These are phyloP conservation scores for Falco berigora DNA, from an alignment of 2,797 vertebrate species.

Conservation along the genomic window DNA sequence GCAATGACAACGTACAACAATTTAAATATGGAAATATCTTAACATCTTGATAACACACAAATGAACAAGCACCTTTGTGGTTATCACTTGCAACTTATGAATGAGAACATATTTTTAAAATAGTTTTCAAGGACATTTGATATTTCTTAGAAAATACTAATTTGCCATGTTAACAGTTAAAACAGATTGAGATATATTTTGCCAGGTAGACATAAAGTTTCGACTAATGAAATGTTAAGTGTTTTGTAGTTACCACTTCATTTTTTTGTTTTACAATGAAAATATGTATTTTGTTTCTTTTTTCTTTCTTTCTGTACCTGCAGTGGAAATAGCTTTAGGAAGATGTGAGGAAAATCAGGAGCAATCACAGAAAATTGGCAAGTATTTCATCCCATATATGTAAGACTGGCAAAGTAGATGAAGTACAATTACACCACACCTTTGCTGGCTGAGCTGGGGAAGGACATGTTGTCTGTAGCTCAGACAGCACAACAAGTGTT, in stretches of 20 bases:
- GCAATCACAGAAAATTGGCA: fast-evolving
- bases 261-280: neutral
- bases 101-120: neutral
- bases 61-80: fast-evolving
- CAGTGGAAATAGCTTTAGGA: neutral
- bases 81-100: neutral
- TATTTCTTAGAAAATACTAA: neutral
- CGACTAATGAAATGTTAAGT: neutral
- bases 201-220: neutral
- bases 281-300: neutral
- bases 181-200: neutral
- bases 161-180: neutral
- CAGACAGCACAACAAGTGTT: neutral
- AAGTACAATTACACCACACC: neutral
- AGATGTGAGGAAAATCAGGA: neutral
- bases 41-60: neutral
- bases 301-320: neutral
- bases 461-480: neutral
- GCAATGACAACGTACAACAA: neutral
- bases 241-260: neutral
- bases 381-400: neutral
- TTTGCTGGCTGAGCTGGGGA: neutral
- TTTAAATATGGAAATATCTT: neutral
- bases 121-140: neutral
- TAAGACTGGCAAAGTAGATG: neutral